Evolutionary conservation across 30 jellyfish, hydroid and myxozoan genomes (phyloP), one percentile per base, ranked within the genome.

Genomic region (Turritopsis dohrnii): DNA sequence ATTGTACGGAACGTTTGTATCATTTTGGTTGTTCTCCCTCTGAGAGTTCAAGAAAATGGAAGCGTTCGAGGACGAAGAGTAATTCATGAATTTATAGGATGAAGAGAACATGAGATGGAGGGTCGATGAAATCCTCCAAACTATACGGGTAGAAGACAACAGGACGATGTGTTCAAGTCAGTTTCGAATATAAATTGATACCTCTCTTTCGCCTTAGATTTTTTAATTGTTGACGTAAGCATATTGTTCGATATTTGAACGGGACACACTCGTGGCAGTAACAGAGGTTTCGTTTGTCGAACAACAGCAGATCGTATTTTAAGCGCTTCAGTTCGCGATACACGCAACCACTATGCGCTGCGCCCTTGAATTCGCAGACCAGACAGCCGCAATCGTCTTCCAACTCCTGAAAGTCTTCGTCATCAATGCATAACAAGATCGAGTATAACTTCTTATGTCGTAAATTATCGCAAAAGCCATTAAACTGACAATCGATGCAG

Each of bases 281-380:
- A n/a, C 83, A 74, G 16, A 74, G 60, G 21, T 74, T 74, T 24
- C 83, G 53, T 24, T 74, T 29, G 24, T 74, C 83, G 83, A 24
- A 74, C 21, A 74, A 74, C 83, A 23, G 9, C 65, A 74, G 41
- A 24, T 74, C 83, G 71, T 74, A 74, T 29, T 29, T 27, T 0
- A 74, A 52, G 28, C 83, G 83, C 19, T 24, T 74, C 54, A 74
- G 28, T 29, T 74, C 83, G 18, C 83, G 83, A 17, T 52, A 13
- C 19, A 29, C 83, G 60, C 83, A 74, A n/a, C 83, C 83, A 74
- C 83, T 74, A 29, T 74, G 83, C 24, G 83, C 83, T 9, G 83
- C 54, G 83, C 83, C 83, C 24, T 74, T 74, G 83, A 74, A 74
- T 74, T 23, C 83, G 21, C 83, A 74, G 18, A 74, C 83, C 26